These are phyloP conservation scores for Clarias pachynema DNA, from an alignment of 2,797 vertebrate genomes.

Conservation along the genomic window DNA sequence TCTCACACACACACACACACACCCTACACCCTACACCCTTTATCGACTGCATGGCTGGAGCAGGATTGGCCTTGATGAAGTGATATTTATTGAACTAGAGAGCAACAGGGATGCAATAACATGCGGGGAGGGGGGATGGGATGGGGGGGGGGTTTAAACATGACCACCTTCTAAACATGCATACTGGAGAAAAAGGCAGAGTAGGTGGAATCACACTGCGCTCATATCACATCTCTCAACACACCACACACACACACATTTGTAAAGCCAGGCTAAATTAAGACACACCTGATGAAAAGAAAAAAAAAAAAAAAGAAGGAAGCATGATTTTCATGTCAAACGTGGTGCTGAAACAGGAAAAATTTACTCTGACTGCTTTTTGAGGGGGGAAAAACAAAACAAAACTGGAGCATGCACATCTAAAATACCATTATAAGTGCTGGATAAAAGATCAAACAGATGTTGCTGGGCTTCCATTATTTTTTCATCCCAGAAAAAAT, in stretches of 20 bases:
- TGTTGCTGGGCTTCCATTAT: background rate
- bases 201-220: background rate
- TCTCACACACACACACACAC: slow-evolving; percentile 52
- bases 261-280: slow-evolving; percentile 5
- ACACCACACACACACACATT: no score
- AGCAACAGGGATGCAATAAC: slow-evolving; percentile 12
- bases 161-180: slow-evolving; percentile 66
- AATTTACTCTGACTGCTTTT: background rate
- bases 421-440: background rate
- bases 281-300: background rate
- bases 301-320: background rate
- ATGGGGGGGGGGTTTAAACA: slow-evolving; percentile 51
- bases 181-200: slow-evolving; percentile 41
- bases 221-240: background rate
- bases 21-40: slow-evolving; percentile 49
- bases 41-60: slow-evolving; percentile 54
- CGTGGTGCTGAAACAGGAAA: background rate
- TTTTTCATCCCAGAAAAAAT: background rate
- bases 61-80: slow-evolving; percentile 41
- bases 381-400: no score
- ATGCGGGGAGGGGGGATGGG: background rate
- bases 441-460: slow-evolving; percentile 13
- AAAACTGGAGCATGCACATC: background rate
- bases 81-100: slow-evolving; percentile 56
- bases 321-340: background rate